phyloP scores from a whole-genome alignment of 2,888 invertebrate species.

The Dascillus cervinus region DNA sequence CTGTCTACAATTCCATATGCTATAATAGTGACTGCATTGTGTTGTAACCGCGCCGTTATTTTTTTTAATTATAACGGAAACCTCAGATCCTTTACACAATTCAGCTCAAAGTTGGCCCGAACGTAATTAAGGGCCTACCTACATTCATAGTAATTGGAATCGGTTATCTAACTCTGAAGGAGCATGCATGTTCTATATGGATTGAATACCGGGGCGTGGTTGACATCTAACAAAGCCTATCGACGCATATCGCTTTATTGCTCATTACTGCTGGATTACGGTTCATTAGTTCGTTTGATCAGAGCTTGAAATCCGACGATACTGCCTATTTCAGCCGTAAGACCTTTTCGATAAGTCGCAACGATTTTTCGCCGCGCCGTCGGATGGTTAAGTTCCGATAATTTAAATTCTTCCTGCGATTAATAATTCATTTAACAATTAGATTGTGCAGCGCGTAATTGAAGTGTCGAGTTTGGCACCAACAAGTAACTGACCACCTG shows the following conservation, averaged over 20 bases:
- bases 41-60: too few species aligned
- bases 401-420: too few species aligned
- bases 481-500: slow-evolving; percentile 21
- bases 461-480: slow-evolving; percentile 6
- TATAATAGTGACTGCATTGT: too few species aligned
- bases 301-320: slow-evolving; percentile 16
- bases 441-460: not conserved
- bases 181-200: too few species aligned
- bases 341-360: not conserved
- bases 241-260: slow-evolving; percentile 23
- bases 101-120: too few species aligned
- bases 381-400: too few species aligned
- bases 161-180: too few species aligned
- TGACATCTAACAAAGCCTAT: slow-evolving; percentile 22
- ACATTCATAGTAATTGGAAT: slow-evolving; percentile 22
- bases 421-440: not conserved
- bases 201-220: slow-evolving; percentile 11
- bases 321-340: slow-evolving; percentile 3
- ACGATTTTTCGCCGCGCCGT: too few species aligned
- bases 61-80: too few species aligned
- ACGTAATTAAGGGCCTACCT: too few species aligned
- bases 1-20: slow-evolving; percentile 24
- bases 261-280: slow-evolving; percentile 40
- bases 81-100: too few species aligned
- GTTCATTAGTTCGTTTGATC: slow-evolving; percentile 39